Evolutionary conservation across 2,888 invertebrate species (phyloP).

Genomic region (Leistus spinibarbis): DNA sequence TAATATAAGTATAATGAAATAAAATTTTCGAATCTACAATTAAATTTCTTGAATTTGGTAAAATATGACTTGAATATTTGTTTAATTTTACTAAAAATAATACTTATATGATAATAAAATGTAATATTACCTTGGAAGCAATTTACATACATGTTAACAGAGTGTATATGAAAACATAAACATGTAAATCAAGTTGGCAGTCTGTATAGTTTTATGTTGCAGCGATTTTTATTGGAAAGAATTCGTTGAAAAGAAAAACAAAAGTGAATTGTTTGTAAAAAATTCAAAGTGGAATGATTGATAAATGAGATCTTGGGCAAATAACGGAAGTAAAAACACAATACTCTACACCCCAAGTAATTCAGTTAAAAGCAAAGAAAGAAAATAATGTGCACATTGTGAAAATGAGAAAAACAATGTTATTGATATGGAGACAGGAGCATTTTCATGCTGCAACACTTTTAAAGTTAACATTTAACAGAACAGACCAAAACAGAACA

Average conservation of each 20-base stretch:
- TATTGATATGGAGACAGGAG: neutral
- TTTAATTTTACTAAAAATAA: no score
- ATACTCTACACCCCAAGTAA: neutral
- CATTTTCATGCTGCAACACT: conserved; percentile 22
- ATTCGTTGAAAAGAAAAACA: neutral
- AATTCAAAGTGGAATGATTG: neutral
- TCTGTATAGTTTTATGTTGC: conserved; percentile 12
- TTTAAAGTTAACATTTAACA: conserved; percentile 29
- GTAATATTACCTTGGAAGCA: no score
- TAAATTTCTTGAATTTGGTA: no score
- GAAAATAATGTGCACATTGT: conserved; percentile 6
- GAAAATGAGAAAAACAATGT: conserved; percentile 7
- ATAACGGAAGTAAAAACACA: neutral
- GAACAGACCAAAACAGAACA: neutral
- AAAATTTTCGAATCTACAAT: no score
- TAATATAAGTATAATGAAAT: no score
- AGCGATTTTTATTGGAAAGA: conserved; percentile 17
- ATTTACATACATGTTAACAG: no score
- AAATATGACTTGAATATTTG: no score
- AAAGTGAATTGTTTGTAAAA: neutral
- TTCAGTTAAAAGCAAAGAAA: conserved; percentile 10
- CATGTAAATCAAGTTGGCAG: no score
- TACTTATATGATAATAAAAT: no score
- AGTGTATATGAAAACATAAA: no score
- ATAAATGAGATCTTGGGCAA: neutral